phyloP scores from a whole-genome alignment of 2,113 vertebrate genomes.

The Crotalus helleri region DNA sequence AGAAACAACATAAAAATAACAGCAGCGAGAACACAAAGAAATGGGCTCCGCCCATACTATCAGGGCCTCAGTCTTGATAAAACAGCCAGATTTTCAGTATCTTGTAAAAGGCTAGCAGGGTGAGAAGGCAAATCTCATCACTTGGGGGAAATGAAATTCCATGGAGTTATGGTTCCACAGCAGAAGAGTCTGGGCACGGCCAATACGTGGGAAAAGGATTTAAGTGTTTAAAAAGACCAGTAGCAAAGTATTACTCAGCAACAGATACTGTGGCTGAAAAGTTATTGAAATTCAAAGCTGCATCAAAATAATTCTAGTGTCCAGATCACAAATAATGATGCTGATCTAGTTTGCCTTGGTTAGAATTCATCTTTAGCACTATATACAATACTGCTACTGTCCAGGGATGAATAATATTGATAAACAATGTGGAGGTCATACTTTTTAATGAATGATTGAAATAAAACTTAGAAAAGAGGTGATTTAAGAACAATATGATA shows the following conservation, averaged over 20 bases:
- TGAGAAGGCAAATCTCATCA: not conserved
- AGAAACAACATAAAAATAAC: not conserved
- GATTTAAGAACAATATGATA: not conserved
- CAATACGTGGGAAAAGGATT: not conserved
- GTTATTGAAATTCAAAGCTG: not conserved
- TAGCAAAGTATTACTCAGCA: not conserved
- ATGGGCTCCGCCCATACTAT: not conserved
- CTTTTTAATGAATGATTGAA: not conserved
- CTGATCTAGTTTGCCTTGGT: not conserved
- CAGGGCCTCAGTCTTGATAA: not conserved
- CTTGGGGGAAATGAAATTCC: not conserved
- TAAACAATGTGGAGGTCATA: not conserved
- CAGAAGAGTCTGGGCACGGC: not conserved
- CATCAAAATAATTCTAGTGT: not conserved
- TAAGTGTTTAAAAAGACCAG: not conserved
- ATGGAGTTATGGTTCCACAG: too few relatives aligned
- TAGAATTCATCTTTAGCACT: not conserved
- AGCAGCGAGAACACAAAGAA: not conserved
- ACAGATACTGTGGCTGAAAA: not conserved
- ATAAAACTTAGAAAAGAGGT: not conserved
- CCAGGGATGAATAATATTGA: not conserved
- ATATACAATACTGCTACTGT: not conserved
- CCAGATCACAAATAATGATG: not conserved
- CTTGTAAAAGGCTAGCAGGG: not conserved
- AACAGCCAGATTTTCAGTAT: not conserved